Conservation (phyloP, 2,888 invertebrate species). For the Ypsolopha sequella region DNA sequence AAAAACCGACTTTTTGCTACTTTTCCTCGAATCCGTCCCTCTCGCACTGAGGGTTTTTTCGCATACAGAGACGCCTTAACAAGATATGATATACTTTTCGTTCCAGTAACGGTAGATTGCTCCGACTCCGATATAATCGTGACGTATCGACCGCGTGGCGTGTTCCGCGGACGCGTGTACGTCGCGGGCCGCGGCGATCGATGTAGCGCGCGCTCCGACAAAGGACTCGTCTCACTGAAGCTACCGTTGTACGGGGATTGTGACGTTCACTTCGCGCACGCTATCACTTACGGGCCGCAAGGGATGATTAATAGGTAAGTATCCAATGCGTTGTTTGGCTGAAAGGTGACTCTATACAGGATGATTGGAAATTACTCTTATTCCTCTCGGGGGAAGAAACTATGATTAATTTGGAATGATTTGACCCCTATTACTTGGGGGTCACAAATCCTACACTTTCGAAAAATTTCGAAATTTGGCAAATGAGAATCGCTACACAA, state of each 20-base stretch:
- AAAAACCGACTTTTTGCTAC: too few species aligned
- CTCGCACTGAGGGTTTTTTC: too few species aligned
- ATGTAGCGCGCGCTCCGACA: slow-evolving; percentile 74
- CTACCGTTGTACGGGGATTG: slow-evolving; percentile 73
- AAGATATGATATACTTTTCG: too few species aligned
- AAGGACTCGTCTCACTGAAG: slow-evolving; percentile 57
- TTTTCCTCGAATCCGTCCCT: too few species aligned
- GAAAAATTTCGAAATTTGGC: too few species aligned
- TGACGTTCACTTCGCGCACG: slow-evolving; percentile 70
- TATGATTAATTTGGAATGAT: too few species aligned
- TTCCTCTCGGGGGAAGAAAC: too few species aligned
- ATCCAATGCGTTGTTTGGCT: background rate
- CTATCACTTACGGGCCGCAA: slow-evolving; percentile 49
- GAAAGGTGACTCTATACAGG: background rate
- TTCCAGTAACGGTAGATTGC: slow-evolving; percentile 83
- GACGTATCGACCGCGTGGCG: slow-evolving; percentile 72
- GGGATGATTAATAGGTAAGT: slow-evolving; percentile 60
- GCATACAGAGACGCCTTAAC: too few species aligned
- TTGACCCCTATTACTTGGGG: too few species aligned
- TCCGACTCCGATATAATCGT: slow-evolving; percentile 78
- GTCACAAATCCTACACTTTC: too few species aligned
- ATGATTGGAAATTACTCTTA: too few species aligned
- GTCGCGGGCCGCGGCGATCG: slow-evolving; percentile 82
- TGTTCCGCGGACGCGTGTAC: slow-evolving; percentile 82
- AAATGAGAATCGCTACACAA: too few species aligned